Conservation (phyloP, 2,113 vertebrate genomes). For the Nymphicus hollandicus region DNA sequence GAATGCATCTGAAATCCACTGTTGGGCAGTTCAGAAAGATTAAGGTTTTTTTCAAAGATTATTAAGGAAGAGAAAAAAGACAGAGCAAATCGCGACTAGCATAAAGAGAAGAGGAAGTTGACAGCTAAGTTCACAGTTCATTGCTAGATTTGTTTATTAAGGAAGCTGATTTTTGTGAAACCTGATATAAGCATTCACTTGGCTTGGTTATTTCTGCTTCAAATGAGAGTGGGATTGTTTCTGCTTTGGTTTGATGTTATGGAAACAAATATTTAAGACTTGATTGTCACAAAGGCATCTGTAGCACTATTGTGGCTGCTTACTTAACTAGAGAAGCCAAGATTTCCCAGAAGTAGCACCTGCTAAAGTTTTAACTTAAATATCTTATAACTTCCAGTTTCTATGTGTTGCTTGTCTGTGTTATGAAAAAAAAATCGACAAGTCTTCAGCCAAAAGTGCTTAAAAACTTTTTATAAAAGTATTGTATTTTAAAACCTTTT, state of each 20-base stretch:
- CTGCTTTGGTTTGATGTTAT: neutral
- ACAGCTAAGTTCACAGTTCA: neutral
- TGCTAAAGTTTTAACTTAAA: neutral
- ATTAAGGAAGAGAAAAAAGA: neutral
- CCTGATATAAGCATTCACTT: neutral
- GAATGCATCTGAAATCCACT: conserved; percentile 5
- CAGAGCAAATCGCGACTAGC: neutral
- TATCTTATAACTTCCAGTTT: neutral
- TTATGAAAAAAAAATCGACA: neutral
- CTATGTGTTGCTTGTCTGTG: neutral
- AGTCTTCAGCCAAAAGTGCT: neutral
- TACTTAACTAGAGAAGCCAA: neutral
- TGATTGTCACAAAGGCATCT: neutral
- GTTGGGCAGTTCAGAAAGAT: neutral
- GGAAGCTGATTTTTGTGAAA: neutral
- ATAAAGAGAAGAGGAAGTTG: neutral
- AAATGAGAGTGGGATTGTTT: neutral
- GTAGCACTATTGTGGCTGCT: neutral
- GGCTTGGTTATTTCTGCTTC: neutral
- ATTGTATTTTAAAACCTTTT: neutral
- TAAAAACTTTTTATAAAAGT: neutral
- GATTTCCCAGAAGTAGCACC: neutral
- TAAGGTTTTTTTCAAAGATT: neutral
- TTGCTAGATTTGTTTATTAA: neutral
- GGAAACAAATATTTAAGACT: neutral